Percentiles rank a stretch among this genome's conserved stretches.
phyloP scores from a whole-genome alignment of 1,140 invertebrate genomes.

The Calephelis nemesis region DNA sequence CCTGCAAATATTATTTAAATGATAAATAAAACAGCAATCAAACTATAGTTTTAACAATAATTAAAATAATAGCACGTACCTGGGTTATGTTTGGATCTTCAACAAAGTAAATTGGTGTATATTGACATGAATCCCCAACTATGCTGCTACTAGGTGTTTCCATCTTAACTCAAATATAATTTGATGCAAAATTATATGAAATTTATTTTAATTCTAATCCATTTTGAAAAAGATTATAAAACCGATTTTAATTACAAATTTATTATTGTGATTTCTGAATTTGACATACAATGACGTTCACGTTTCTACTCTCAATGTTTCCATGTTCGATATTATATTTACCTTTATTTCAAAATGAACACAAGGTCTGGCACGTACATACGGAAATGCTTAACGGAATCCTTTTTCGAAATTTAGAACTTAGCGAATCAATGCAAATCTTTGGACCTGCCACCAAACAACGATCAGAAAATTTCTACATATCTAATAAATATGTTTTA shows the following conservation, averaged over 20 bases:
- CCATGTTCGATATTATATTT: too few species aligned
- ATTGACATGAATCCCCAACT: slow-evolving; percentile 62
- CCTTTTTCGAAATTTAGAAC: too few species aligned
- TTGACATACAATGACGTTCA: slow-evolving; percentile 1
- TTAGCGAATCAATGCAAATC: too few species aligned
- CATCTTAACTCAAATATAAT: slow-evolving; percentile 40
- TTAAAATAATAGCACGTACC: slow-evolving; percentile 40
- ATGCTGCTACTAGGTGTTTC: slow-evolving; percentile 50
- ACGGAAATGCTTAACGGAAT: too few species aligned
- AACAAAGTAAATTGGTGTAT: slow-evolving; percentile 65
- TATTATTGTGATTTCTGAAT: slow-evolving; percentile 14
- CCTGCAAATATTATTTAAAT: slow-evolving; percentile 44
- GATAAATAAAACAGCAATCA: slow-evolving; percentile 28
- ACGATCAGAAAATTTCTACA: too few species aligned
- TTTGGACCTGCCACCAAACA: too few species aligned
- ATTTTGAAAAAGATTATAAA: slow-evolving; percentile 16
- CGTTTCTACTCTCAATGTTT: too few species aligned
- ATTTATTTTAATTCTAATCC: background rate
- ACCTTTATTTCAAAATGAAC: too few species aligned
- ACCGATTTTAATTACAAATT: background rate
- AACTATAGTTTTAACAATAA: background rate
- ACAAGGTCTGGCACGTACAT: too few species aligned
- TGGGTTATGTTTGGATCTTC: slow-evolving; percentile 57
- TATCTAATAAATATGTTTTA: too few species aligned
- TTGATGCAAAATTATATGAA: slow-evolving; percentile 30